Conservation (phyloP, 2,797 vertebrate genomes). For the Anguilla megastoma region DNA sequence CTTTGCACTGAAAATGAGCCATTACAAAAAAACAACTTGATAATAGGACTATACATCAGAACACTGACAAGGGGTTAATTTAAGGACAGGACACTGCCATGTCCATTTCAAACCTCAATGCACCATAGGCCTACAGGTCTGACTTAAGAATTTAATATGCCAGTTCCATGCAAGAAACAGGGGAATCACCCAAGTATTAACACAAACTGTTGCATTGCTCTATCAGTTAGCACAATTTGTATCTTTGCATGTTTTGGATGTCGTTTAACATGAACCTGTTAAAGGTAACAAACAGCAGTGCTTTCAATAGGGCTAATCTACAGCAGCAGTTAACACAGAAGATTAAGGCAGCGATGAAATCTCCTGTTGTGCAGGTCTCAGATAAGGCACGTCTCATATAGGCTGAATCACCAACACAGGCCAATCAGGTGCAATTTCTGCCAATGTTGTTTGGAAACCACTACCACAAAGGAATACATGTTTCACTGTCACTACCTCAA, state of each 20-base stretch:
- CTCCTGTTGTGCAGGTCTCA: background rate
- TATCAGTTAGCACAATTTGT: background rate
- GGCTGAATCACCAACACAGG: background rate
- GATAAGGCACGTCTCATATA: background rate
- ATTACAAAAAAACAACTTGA: background rate
- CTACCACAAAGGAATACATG: background rate
- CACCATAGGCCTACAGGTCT: background rate
- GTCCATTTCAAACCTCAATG: background rate
- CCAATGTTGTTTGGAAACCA: conserved; percentile 8
- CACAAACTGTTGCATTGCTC: background rate
- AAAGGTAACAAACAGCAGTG: conserved; percentile 10
- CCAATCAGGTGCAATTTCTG: background rate
- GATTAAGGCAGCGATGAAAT: conserved; percentile 9
- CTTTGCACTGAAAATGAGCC: background rate
- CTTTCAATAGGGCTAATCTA: conserved; percentile 40
- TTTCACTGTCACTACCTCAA: background rate
- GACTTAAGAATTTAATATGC: background rate
- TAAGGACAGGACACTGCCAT: background rate
- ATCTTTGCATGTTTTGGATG: background rate
- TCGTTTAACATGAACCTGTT: background rate
- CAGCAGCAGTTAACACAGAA: conserved; percentile 2
- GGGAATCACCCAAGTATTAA: background rate
- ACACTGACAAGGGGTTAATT: background rate
- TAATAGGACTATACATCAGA: background rate
- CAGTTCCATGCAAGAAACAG: background rate